These are phyloP conservation scores for Echiichthys vipera DNA, from an alignment of 2,797 vertebrate genomes.

Conservation along the genomic window DNA sequence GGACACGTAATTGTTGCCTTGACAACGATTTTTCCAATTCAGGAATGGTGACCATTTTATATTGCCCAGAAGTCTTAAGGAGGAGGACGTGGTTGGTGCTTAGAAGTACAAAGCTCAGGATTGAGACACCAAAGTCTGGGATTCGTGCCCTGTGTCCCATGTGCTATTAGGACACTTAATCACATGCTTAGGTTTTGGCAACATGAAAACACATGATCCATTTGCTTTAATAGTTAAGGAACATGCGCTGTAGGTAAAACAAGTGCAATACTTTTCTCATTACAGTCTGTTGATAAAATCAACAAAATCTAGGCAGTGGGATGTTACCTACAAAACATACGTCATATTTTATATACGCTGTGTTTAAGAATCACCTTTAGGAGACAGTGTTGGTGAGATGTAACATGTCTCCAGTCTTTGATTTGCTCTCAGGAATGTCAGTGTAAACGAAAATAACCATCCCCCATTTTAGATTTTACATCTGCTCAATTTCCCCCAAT, in stretches of 20 bases:
- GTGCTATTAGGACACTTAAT: background rate
- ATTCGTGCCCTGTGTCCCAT: background rate
- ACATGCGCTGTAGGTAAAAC: background rate
- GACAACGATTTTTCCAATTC: constrained; percentile 8
- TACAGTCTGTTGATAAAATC: background rate
- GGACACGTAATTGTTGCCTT: constrained; percentile 21
- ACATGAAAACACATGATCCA: background rate
- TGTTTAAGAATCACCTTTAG: background rate
- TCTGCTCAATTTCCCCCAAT: constrained; percentile 8
- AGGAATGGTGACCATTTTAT: constrained; percentile 24
- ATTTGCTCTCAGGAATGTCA: constrained; percentile 8
- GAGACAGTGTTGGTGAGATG: background rate
- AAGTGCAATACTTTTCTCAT: background rate
- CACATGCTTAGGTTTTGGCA: too few species aligned
- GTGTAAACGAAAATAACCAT: constrained; percentile 28
- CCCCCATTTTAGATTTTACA: constrained; percentile 27
- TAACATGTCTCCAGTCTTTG: background rate
- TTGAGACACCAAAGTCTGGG: background rate
- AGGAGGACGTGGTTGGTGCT: background rate
- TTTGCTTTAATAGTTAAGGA: background rate
- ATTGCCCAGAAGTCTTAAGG: background rate
- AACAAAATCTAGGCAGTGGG: background rate
- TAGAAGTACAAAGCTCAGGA: background rate
- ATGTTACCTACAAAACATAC: background rate
- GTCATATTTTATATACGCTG: background rate